Percentiles rank a stretch among this genome's conserved stretches.
Conservation (phyloP, 2,888 invertebrate species). For the Scaptomyza cyrtandrae region DNA sequence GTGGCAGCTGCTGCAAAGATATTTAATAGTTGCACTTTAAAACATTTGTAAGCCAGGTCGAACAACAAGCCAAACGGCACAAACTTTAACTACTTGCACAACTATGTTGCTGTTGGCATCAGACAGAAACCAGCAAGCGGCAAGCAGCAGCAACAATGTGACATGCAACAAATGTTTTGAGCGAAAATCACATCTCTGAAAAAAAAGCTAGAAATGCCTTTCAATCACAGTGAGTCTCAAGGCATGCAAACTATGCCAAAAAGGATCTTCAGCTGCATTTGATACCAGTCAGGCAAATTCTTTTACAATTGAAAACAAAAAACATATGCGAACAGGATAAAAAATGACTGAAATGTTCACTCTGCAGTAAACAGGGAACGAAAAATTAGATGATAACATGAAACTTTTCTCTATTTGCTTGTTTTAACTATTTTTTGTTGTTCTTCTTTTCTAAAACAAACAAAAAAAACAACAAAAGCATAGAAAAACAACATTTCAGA, state of each 20-base stretch:
- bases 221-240: constrained; percentile 58
- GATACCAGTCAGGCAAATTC: constrained; percentile 31
- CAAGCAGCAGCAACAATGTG: constrained; percentile 68
- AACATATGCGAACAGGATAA: constrained; percentile 22
- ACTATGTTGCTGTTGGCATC: constrained; percentile 64
- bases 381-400: constrained; percentile 30
- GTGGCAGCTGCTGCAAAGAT: constrained; percentile 69
- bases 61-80: constrained; percentile 56
- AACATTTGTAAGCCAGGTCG: constrained; percentile 65
- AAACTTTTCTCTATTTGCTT: constrained; percentile 1
- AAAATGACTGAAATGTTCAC: constrained; percentile 56
- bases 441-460: neutral
- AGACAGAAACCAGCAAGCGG: constrained; percentile 20
- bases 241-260: constrained; percentile 53
- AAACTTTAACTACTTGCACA: constrained; percentile 38
- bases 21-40: constrained; percentile 75
- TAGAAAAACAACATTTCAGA: neutral
- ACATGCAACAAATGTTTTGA: constrained; percentile 70
- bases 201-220: constrained; percentile 53
- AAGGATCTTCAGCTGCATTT: constrained; percentile 27
- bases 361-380: constrained; percentile 40
- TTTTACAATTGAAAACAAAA: constrained; percentile 34
- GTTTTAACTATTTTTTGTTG: neutral
- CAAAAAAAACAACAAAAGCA: neutral
- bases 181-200: constrained; percentile 42